Evolutionary conservation across 2,113 vertebrate genomes (phyloP), one percentile per base, ranked within the genome.

Genomic region (Urocitellus parryii): DNA sequence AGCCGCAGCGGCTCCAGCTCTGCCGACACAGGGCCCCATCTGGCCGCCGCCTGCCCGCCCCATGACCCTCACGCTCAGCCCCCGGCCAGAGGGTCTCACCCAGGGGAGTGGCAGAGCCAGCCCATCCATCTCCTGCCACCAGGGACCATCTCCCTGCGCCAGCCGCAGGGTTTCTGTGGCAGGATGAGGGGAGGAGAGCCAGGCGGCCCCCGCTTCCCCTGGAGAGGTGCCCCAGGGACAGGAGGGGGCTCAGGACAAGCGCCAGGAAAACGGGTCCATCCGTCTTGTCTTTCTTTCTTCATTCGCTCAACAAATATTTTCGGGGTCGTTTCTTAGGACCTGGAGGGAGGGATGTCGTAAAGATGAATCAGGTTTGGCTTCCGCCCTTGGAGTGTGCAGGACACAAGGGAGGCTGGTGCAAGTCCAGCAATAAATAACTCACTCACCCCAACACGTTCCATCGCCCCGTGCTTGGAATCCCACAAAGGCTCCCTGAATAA

Each of bases 221-320:
- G 39, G 51, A 95, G 85, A 68, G 3, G 39, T 14, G 51, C 4
- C 0, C 42, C 42, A 65, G 53, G 86, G 76, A 20, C 78, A 56
- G 83, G 53, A 84, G 85, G 63, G 27, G 32, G 42, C 65, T 89
- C 34, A 51, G 87, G 51, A 96, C n/a, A 91, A 81, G 79, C 72
- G 87, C 81, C 24, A 61, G 76, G 87, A 65, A 92, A 91, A 80
- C 27, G 8, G 70, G 37, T 13, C 68, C 79, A 94, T 92, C 82
- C 8, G 7, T 95, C 93, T 96, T 94, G 51, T 10, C 67, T 95
- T 92, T 76, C 61, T 88, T 81, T 92, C 51, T 79, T 72, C 42
- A n/a, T 53, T 90, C 81, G 32, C 37, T 90, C 18, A 10, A 67
- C 93, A 96, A 97, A 95, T 77, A 88, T 91, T 96, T 96, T 77